Conservation (phyloP, 2,113 vertebrate species). For the Theristicus caerulescens region DNA sequence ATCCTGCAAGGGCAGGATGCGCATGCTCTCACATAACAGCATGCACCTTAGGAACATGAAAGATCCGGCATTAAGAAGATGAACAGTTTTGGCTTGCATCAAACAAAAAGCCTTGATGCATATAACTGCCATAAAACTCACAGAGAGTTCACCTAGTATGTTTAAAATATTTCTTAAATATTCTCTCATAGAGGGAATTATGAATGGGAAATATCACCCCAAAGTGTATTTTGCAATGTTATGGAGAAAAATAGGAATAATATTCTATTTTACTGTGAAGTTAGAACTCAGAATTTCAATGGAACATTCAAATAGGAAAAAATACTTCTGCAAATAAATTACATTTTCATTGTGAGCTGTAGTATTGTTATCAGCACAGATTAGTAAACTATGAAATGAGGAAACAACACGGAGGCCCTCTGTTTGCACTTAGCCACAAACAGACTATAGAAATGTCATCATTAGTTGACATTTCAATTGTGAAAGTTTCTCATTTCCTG, state of each 20-base stretch:
- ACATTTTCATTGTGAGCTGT: neutral
- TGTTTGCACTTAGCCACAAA: constrained; percentile 2
- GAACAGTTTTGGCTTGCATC: neutral
- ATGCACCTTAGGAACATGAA: neutral
- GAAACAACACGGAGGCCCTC: neutral
- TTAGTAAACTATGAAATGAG: constrained; percentile 24
- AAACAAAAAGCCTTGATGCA: neutral
- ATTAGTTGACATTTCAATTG: constrained; percentile 32
- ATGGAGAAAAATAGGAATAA: neutral
- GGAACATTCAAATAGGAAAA: neutral
- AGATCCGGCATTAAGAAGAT: neutral
- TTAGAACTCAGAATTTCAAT: neutral
- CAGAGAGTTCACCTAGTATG: neutral
- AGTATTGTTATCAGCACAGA: neutral
- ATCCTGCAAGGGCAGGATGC: neutral
- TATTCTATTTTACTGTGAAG: neutral
- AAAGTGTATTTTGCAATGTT: neutral
- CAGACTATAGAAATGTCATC: constrained; percentile 16
- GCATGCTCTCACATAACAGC: neutral
- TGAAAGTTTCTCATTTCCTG: constrained; percentile 64
- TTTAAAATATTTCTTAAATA: neutral
- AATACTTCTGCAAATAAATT: neutral
- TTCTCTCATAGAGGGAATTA: neutral
- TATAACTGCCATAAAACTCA: neutral
- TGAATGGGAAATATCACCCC: neutral